phyloP scores from a whole-genome alignment of 2,888 invertebrate genomes.

The Oligia fasciuncula region DNA sequence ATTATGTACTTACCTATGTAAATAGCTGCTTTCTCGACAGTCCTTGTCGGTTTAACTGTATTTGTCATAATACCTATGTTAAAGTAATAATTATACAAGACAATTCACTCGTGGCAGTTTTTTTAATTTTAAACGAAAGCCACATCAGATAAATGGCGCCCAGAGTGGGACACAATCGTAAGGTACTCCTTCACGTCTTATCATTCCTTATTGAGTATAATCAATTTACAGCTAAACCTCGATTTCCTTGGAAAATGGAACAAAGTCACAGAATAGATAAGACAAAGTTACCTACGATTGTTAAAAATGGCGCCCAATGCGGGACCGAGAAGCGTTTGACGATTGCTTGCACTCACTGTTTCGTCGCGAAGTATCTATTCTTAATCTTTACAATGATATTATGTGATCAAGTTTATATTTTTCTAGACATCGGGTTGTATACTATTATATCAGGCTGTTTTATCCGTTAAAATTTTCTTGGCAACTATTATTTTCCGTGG shows the following conservation, averaged over 20 bases:
- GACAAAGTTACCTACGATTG: not conserved
- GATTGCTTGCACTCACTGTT: constrained; percentile 1
- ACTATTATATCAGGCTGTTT: not conserved
- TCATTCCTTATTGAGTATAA: not conserved
- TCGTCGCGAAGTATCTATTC: not conserved
- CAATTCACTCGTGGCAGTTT: no score
- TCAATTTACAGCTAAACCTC: not conserved
- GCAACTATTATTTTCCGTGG: not conserved
- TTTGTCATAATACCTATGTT: not conserved
- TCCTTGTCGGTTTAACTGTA: not conserved
- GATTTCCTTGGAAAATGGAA: not conserved
- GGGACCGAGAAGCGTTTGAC: constrained; percentile 1
- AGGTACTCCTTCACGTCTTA: not conserved
- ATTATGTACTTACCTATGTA: not conserved
- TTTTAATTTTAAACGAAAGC: not conserved
- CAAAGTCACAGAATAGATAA: not conserved
- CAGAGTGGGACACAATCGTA: not conserved
- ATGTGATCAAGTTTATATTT: not conserved
- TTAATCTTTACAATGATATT: not conserved
- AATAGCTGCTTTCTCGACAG: not conserved
- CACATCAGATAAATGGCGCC: constrained; percentile 23
- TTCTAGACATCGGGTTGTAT: not conserved
- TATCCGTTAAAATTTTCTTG: not conserved
- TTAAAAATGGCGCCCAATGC: constrained; percentile 19
- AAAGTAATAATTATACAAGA: not conserved